Evolutionary conservation across 2,797 vertebrate genomes (phyloP).

Genomic region (Etheostoma nigrum): DNA sequence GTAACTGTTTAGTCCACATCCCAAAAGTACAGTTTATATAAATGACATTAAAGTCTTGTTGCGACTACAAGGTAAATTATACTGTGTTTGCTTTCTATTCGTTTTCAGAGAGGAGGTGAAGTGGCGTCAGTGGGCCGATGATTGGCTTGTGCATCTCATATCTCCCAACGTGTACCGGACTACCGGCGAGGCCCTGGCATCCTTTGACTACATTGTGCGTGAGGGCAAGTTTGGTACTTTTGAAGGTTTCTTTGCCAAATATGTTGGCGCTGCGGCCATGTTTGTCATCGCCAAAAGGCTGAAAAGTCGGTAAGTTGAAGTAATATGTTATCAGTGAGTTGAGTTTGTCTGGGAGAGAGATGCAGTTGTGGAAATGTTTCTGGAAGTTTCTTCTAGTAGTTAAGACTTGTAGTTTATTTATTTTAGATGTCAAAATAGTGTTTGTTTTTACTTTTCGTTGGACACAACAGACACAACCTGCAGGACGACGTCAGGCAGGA

Average conservation of each 20-base stretch:
- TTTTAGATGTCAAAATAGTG: background rate
- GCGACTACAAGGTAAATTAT: background rate
- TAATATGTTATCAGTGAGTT: too few species aligned
- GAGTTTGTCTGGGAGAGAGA: too few species aligned
- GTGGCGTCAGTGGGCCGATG: constrained; percentile 95
- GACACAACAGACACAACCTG: constrained; percentile 87
- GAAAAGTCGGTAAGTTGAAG: constrained; percentile 88
- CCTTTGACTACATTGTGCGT: constrained; percentile 97
- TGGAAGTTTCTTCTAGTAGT: background rate
- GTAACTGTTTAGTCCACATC: background rate
- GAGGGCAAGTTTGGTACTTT: constrained; percentile 93
- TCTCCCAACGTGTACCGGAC: constrained; percentile 98
- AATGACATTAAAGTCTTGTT: background rate
- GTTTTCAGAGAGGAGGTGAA: constrained; percentile 93
- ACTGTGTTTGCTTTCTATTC: background rate
- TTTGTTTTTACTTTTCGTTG: too few species aligned
- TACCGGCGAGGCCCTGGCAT: constrained; percentile 89
- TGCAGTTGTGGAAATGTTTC: background rate
- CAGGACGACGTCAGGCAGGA: constrained; percentile 93
- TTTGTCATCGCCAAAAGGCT: constrained; percentile 93
- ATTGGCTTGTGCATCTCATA: constrained; percentile 97
- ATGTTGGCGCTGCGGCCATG: constrained; percentile 95
- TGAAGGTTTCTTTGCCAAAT: constrained; percentile 95
- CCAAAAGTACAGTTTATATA: too few species aligned
- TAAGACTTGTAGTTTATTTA: background rate